These are phyloP conservation scores for Drosophila setosimentum DNA, from an alignment of 2,888 invertebrate genomes.

Conservation along the genomic window DNA sequence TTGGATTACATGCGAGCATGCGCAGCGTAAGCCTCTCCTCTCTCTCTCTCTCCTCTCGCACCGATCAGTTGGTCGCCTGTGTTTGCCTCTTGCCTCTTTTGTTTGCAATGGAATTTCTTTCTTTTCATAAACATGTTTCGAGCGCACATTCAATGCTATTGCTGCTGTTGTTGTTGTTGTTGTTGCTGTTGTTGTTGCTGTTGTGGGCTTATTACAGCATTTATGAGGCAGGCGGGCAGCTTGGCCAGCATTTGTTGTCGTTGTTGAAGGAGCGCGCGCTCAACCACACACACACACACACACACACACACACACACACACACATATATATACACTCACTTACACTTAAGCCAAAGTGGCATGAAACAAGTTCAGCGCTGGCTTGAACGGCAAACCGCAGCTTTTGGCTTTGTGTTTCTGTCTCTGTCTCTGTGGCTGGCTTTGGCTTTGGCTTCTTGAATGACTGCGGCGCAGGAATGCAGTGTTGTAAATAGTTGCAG, in stretches of 20 bases:
- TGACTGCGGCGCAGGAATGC: conserved; percentile 77
- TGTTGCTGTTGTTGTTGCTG: conserved; percentile 37
- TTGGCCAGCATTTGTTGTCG: conserved; percentile 47
- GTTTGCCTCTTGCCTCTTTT: conserved; percentile 52
- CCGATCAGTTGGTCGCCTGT: conserved; percentile 41
- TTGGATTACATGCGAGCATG: conserved; percentile 68
- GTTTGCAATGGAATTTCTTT: conserved; percentile 82
- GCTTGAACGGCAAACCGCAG: conserved; percentile 23
- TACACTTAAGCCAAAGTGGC: conserved; percentile 69
- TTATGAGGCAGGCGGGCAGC: conserved; percentile 60
- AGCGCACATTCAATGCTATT: conserved; percentile 42
- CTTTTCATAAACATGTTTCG: conserved; percentile 81
- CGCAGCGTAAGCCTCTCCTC: conserved; percentile 55
- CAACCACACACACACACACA: conserved; percentile 49
- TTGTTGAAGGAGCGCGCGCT: conserved; percentile 59
- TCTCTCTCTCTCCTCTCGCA: conserved; percentile 53
- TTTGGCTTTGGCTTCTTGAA: conserved; percentile 66
- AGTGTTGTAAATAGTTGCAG: conserved; percentile 74
- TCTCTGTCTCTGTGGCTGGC: conserved; percentile 25
- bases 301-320: conserved; percentile 6
- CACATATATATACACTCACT: conserved; percentile 29
- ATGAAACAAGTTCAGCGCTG: conserved; percentile 72
- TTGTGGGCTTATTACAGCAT: conserved; percentile 76
- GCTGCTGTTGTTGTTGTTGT: conserved; percentile 37
- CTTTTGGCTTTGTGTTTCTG: conserved; percentile 17